phyloP scores from a whole-genome alignment of 2,797 vertebrate genomes.

The Vireo griseus region DNA sequence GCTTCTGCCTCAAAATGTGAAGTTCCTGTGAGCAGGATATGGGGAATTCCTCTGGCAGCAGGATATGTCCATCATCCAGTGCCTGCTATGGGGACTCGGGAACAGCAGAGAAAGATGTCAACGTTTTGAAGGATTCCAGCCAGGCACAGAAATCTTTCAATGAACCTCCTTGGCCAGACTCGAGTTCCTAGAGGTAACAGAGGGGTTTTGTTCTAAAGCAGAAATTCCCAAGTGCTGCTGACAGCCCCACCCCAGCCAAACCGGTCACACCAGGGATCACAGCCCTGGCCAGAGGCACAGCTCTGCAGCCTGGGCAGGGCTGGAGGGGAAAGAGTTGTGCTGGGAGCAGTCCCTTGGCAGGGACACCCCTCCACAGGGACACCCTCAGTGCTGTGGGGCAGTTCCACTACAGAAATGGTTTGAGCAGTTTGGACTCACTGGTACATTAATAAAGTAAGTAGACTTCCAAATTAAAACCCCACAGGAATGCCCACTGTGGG shows the following conservation, averaged over 20 bases:
- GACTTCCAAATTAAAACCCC: neutral
- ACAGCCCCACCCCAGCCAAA: neutral
- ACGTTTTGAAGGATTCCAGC: neutral
- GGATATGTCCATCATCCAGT: neutral
- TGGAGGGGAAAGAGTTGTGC: neutral
- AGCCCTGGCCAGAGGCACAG: neutral
- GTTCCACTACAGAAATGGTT: neutral
- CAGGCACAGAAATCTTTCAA: neutral
- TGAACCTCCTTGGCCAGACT: neutral
- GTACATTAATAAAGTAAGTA: neutral
- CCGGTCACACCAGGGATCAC: neutral
- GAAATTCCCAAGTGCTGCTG: neutral
- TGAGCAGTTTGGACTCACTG: neutral
- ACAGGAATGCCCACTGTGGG: neutral
- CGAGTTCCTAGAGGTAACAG: neutral
- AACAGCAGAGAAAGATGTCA: neutral
- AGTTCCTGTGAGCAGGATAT: neutral
- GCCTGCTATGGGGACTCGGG: neutral
- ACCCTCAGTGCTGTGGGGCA: neutral
- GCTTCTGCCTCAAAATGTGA: neutral
- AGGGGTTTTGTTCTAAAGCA: neutral
- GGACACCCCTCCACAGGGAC: neutral
- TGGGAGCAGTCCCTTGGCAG: neutral
- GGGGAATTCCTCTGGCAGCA: slow-evolving; percentile 41
- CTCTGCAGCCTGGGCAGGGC: neutral